Evolutionary conservation across 2,888 invertebrate species (phyloP), one percentile per base, ranked within the genome.

Genomic region (Andrena trimmerana): DNA sequence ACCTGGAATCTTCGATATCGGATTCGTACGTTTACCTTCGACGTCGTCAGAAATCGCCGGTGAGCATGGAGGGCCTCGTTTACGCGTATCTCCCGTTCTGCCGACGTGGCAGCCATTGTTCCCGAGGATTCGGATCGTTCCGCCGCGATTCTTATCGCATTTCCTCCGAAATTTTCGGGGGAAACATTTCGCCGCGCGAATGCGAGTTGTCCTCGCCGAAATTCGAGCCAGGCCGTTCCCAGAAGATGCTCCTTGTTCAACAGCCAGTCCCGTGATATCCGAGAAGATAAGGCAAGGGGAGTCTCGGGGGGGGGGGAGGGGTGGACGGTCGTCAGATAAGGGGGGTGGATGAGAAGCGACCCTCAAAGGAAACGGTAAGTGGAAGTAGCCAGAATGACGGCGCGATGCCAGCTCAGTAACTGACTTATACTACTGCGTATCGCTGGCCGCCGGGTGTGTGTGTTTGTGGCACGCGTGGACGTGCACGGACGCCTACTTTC

Each of bases 211-310:
- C 73, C 74, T 72, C 69, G 83, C 78, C 80, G 88, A 86, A 86
- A 87, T 84, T 85, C 84, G 65, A 72, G 63, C 69, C 69, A 75
- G 69, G 76, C 67, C 72, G 69, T 80, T 67, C 48, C 72, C 71
- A 59, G 78, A 77, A 79, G 83, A 86, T 84, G 84, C 77, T 78
- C 81, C 85, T 83, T 86, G 90, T 88, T 89, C 89, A 83, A 84
- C 86, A 87, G 85, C 82, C 86, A 83, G 84, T 89, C 86, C 81
- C 85, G 81, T 81, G 89, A 88, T 90, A 88, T 91, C 84, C 86
- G 87, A 84, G 66, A 84, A 86, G 90, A 91, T 91, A 91, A 90
- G 87, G 71, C 75, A 33, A 52, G 36, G 20, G 13, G 20, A 16
- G 42, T 42, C 4, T 42, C 16, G 16, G 13, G 1, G 42, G 36